Evolutionary conservation across 2,888 invertebrate genomes (phyloP).

Genomic region (Diaphora mendica): DNA sequence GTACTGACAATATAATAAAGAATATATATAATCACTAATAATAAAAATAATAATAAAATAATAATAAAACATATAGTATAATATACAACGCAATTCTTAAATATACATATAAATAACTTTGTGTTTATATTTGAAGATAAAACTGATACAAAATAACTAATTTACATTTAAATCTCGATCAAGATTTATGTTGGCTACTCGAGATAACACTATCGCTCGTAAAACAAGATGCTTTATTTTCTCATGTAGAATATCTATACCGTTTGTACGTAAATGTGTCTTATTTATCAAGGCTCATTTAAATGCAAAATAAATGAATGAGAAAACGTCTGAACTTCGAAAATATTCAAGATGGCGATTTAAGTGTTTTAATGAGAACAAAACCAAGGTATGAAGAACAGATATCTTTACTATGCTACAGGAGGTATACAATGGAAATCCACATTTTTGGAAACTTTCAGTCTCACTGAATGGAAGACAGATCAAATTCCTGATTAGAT

Average conservation of each 20-base stretch:
- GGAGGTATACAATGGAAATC: not conserved
- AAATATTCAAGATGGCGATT: not conserved
- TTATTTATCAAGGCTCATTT: constrained; percentile 5
- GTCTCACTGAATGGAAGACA: not conserved
- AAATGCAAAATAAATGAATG: constrained; percentile 3
- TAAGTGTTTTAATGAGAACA: not conserved
- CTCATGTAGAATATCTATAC: constrained; percentile 8
- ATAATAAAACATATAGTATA: too few relatives aligned
- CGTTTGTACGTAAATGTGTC: constrained; percentile 7
- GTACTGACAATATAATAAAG: too few relatives aligned
- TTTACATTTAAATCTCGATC: constrained; percentile 21
- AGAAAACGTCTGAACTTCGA: not conserved
- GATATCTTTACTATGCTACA: not conserved
- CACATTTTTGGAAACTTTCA: not conserved
- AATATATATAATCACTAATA: too few relatives aligned
- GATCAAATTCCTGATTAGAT: too few relatives aligned
- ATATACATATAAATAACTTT: not conserved
- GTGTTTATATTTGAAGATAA: not conserved
- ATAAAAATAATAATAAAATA: too few relatives aligned
- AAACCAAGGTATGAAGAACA: not conserved
- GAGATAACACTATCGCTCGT: constrained; percentile 10
- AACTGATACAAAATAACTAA: not conserved
- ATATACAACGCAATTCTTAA: not conserved
- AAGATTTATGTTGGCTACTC: constrained; percentile 14
- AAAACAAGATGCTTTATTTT: constrained; percentile 12